Evolutionary conservation across 1,140 invertebrate species (phyloP).

Genomic region (Drosophila pachea): DNA sequence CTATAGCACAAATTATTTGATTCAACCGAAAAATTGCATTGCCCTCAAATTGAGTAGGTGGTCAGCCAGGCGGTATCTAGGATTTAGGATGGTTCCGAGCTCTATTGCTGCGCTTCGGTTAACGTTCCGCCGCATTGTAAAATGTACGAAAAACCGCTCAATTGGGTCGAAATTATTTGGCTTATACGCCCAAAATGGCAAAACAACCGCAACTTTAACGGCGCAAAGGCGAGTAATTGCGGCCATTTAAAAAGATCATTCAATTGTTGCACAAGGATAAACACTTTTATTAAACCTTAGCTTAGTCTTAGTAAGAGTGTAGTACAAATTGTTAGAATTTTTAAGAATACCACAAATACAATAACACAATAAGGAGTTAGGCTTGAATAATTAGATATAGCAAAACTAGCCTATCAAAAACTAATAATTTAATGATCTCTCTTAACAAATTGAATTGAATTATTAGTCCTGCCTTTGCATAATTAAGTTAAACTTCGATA

Average conservation of each 20-base stretch:
- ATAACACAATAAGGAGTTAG: no score
- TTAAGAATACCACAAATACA: no score
- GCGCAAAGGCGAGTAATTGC: conserved; percentile 40
- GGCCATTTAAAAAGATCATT: conserved; percentile 25
- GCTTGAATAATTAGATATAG: neutral
- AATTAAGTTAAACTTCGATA: conserved; percentile 53
- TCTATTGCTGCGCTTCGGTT: conserved; percentile 27
- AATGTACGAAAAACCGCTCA: conserved; percentile 63
- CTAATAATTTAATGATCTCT: neutral
- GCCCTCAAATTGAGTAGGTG: conserved; percentile 36
- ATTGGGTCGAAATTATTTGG: conserved; percentile 67
- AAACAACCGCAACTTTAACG: conserved; percentile 39
- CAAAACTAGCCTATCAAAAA: neutral
- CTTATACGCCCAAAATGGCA: conserved; percentile 47
- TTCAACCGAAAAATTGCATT: conserved; percentile 57
- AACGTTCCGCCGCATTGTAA: conserved; percentile 47
- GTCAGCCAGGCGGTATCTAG: neutral
- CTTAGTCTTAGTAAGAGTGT: neutral
- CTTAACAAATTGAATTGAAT: neutral
- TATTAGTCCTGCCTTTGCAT: conserved; percentile 17
- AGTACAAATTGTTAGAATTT: no score
- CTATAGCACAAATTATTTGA: conserved; percentile 57
- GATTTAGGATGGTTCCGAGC: neutral
- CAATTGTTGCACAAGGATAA: conserved; percentile 7
- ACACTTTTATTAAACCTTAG: neutral